Percentiles rank a stretch among this genome's conserved stretches.
Conservation (phyloP, 2,797 vertebrate species). For the Adrianichthys oophorus region DNA sequence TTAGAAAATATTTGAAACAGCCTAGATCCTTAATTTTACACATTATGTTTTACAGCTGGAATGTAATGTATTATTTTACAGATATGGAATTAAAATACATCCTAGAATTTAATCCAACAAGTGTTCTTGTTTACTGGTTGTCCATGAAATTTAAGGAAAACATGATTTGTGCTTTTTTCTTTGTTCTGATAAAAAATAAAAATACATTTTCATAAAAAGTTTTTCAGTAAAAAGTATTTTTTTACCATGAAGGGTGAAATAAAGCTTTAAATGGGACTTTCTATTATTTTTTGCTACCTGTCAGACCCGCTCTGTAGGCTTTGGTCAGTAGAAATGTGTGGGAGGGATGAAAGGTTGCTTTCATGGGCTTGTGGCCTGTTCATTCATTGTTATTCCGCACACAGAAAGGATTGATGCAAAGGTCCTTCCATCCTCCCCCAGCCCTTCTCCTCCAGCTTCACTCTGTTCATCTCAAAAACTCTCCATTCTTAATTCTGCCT, state of each 20-base stretch:
- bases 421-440: conserved; percentile 42
- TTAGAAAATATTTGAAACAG: no score
- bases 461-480: conserved; percentile 30
- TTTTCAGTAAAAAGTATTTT: conserved; percentile 2
- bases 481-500: conserved; percentile 35
- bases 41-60: no score
- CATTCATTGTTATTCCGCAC: conserved; percentile 74
- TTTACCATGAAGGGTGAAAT: conserved; percentile 8
- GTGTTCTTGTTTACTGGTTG: no score
- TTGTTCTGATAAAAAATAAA: no score
- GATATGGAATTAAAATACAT: no score
- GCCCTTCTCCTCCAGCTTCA: conserved; percentile 36
- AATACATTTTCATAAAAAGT: not conserved
- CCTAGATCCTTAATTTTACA: no score
- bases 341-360: conserved; percentile 65
- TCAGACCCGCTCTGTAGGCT: conserved; percentile 30
- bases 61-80: no score
- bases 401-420: conserved; percentile 54
- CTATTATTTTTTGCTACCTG: conserved; percentile 27
- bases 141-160: no score
- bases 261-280: conserved; percentile 25
- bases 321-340: conserved; percentile 49
- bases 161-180: no score
- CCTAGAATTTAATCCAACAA: no score
- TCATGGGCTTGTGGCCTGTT: conserved; percentile 56